Evolutionary conservation across 1,140 invertebrate genomes (phyloP).

Genomic region (Calycopis cecrops): DNA sequence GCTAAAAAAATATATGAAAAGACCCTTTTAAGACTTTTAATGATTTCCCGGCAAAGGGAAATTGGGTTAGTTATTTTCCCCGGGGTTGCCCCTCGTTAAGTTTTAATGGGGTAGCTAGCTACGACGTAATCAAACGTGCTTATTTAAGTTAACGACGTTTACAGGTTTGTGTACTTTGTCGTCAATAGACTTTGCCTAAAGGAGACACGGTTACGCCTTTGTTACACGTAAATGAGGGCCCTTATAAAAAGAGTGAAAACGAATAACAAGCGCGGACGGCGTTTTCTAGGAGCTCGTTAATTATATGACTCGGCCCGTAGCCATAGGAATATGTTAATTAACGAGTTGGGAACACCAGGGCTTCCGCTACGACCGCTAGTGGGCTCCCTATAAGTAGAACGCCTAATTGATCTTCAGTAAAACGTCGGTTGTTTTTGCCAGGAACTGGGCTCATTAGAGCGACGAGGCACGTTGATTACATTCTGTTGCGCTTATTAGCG

Average conservation of each 20-base stretch:
- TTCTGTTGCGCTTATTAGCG: slow-evolving; percentile 73
- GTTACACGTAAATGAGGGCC: slow-evolving; percentile 28
- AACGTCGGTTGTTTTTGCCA: slow-evolving; percentile 71
- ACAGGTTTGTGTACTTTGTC: slow-evolving; percentile 58
- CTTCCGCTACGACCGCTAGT: slow-evolving; percentile 43
- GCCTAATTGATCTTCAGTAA: slow-evolving; percentile 71
- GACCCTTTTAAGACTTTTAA: slow-evolving; percentile 75
- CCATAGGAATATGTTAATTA: slow-evolving; percentile 45
- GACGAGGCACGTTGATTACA: slow-evolving; percentile 72
- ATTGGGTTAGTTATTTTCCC: slow-evolving; percentile 75
- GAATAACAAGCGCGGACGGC: slow-evolving; percentile 9
- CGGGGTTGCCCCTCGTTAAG: slow-evolving; percentile 72
- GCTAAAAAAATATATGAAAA: slow-evolving; percentile 73
- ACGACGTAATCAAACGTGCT: slow-evolving; percentile 73
- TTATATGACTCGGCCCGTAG: slow-evolving; percentile 26
- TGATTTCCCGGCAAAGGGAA: slow-evolving; percentile 74
- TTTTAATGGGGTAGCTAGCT: slow-evolving; percentile 74
- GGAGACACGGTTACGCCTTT: slow-evolving; percentile 32
- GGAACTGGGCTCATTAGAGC: slow-evolving; percentile 71
- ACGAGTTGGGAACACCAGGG: slow-evolving; percentile 43
- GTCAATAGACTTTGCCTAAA: slow-evolving; percentile 59
- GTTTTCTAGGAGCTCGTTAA: slow-evolving; percentile 30
- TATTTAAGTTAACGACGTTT: slow-evolving; percentile 73
- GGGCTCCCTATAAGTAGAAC: slow-evolving; percentile 55
- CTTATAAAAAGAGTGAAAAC: slow-evolving; percentile 28